Base-by-base conservation (phyloP, 1,140 invertebrate species). In the Atta cephalotes region DNA sequence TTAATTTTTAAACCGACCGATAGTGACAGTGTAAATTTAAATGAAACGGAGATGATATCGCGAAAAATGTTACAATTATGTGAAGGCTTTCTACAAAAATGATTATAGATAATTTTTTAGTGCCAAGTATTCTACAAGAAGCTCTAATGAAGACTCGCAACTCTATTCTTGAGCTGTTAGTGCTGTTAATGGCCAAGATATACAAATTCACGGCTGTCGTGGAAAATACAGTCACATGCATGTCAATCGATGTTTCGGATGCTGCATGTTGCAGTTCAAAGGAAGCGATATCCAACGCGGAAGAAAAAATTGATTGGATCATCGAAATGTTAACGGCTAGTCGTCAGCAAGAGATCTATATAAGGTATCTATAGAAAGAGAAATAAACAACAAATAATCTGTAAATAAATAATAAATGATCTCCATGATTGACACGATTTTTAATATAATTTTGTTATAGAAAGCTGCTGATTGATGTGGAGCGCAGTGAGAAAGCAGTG, bases 281-380 rank as follows among this genome's bases (percentile, higher is more conserved):
- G 56, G 2, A n/a, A 72, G n/a, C 71, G n/a, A 65, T 60, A 5
- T 74, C 58, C 2, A n/a, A 56, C 25, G 51, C 93, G 88, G 79
- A 95, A 0, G 89, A 95, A 4, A 93, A 96, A 70, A 94, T 96
- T 70, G 91, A 93, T 3, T 94, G 95, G 89, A 91, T 95, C 25
- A 96, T 96, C 79, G 95, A 96, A 58, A 94, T 96, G 77, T 88
- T 97, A 7, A 94, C 96, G 0, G 94, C 96, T 45, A 95, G 95
- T 89, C 95, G 97, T 12, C 97, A 97, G 87, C 96, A 96, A 88
- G 97, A 97, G 92, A 93, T 97, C 74, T 95, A 95, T 62, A 91
- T 96, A 2, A 95, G 96, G 96, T 96, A 77, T 4, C 0, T 76
- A n/a, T 35, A 12, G 12, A 31, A 56, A 16, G 12, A 18, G 14